Conservation (phyloP, 2,113 vertebrate genomes). For the Struthidea cinerea region DNA sequence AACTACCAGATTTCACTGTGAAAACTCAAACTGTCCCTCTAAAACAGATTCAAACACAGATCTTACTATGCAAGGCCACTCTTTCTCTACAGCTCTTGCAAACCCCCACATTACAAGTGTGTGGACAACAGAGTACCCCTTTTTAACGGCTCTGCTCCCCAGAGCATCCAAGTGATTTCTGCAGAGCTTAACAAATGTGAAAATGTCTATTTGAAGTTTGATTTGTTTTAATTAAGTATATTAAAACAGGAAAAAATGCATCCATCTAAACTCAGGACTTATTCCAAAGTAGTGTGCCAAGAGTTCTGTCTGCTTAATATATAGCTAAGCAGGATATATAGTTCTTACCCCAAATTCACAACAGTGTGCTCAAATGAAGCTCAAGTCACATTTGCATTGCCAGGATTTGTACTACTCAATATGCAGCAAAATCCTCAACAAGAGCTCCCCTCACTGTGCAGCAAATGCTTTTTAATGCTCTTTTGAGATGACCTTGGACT, state of each 20-base stretch:
- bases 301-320: not conserved
- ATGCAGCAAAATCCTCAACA: conserved; percentile 2
- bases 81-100: not conserved
- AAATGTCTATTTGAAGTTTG: not conserved
- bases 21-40: not conserved
- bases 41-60: not conserved
- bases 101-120: not conserved
- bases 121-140: not conserved
- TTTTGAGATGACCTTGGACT: not conserved
- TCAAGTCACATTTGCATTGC: not conserved
- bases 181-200: not conserved
- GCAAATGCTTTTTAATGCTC: conserved; percentile 1
- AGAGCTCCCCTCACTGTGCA: not conserved
- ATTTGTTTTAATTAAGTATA: not conserved
- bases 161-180: not conserved
- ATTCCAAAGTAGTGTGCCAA: not conserved
- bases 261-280: not conserved
- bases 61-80: not conserved
- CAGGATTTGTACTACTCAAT: not conserved
- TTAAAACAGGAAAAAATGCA: not conserved
- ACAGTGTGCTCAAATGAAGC: not conserved
- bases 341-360: not conserved
- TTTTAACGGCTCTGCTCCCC: not conserved
- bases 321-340: not conserved
- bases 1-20: not conserved